These are phyloP conservation scores for Nowickia ferox DNA, from an alignment of 2,888 invertebrate genomes.

Conservation along the genomic window DNA sequence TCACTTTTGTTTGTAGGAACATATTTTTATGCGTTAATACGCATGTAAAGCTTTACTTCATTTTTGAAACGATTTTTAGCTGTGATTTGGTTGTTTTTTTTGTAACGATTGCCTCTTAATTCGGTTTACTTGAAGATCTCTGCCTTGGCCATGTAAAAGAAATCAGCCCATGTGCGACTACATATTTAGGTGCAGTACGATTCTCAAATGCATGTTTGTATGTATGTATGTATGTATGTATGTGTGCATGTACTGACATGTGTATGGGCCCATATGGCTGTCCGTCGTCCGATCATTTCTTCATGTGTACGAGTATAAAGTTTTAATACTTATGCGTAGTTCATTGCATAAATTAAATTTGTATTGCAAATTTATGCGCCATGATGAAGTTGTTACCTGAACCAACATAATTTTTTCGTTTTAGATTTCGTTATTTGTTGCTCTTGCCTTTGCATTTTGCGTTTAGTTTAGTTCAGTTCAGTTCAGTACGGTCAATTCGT, in stretches of 20 bases:
- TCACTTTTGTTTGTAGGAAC: constrained; percentile 54
- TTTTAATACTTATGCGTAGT: constrained; percentile 68
- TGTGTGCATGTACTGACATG: neutral
- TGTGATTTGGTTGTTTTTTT: constrained; percentile 39
- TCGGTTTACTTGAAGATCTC: constrained; percentile 62
- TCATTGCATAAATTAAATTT: constrained; percentile 81
- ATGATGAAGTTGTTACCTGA: constrained; percentile 83
- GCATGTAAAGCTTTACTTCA: constrained; percentile 71
- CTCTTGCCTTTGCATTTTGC: constrained; percentile 30
- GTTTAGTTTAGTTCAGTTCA: constrained; percentile 18
- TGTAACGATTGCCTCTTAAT: constrained; percentile 58
- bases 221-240: neutral
- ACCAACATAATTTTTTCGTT: constrained; percentile 80
- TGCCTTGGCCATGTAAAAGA: constrained; percentile 28
- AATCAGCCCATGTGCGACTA: constrained; percentile 51
- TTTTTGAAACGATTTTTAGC: constrained; percentile 58
- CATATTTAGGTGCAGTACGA: constrained; percentile 65
- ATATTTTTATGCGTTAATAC: constrained; percentile 71
- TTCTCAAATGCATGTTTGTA: constrained; percentile 45
- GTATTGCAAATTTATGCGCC: constrained; percentile 81
- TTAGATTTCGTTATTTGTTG: constrained; percentile 57
- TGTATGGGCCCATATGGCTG: constrained; percentile 14
- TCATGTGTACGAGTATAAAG: constrained; percentile 43
- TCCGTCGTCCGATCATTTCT: constrained; percentile 34
- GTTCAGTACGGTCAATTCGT: constrained; percentile 14